Evolutionary conservation across 2,113 vertebrate genomes (phyloP).

Genomic region (Myiopsitta monachus): DNA sequence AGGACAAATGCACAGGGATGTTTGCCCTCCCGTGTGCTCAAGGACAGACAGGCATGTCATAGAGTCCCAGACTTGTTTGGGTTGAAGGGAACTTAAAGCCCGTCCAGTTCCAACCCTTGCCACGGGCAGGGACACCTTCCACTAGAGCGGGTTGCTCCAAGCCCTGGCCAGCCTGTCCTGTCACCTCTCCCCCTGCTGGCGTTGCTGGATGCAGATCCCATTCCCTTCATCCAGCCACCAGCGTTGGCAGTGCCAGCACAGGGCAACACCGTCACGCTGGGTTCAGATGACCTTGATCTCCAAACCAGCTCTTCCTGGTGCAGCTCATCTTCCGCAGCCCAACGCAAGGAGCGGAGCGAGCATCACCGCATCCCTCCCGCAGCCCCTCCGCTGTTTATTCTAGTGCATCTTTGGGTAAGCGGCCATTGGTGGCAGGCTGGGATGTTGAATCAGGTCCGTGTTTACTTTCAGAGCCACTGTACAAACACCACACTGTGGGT

Average conservation of each 20-base stretch:
- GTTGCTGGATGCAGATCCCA: background rate
- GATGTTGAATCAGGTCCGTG: background rate
- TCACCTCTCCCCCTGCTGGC: background rate
- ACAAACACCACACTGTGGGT: background rate
- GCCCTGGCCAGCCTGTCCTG: background rate
- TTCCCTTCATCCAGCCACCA: background rate
- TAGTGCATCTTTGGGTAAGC: background rate
- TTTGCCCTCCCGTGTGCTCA: background rate
- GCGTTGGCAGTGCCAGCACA: accelerated
- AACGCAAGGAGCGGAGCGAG: background rate
- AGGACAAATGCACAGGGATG: no score
- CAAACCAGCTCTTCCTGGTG: background rate
- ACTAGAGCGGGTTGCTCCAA: background rate
- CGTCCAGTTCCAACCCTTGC: background rate
- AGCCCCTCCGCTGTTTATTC: background rate
- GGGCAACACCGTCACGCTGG: accelerated
- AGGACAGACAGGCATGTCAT: background rate
- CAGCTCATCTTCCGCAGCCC: accelerated
- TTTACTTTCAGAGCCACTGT: background rate
- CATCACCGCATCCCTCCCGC: background rate
- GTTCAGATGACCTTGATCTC: background rate
- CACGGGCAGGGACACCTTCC: background rate
- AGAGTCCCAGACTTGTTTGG: background rate
- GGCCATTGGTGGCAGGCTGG: background rate
- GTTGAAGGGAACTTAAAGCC: background rate